phyloP scores from a whole-genome alignment of 2,113 vertebrate species.

The Mirza zaza region DNA sequence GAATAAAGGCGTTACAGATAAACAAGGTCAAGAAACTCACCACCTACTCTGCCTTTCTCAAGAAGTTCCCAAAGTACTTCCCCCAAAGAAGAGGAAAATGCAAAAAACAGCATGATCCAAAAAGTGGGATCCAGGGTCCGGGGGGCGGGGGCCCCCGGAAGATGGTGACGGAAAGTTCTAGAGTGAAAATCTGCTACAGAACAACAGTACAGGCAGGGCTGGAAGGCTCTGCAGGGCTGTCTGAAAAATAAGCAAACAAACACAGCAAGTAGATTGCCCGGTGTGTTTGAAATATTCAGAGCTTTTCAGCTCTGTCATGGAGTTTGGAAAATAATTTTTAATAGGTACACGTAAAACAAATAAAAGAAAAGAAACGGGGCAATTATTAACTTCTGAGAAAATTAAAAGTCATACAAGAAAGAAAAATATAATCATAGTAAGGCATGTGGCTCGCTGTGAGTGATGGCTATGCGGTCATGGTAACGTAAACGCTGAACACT shows the following conservation, averaged over 20 bases:
- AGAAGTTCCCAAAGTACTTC: neutral
- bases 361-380: neutral
- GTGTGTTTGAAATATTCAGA: neutral
- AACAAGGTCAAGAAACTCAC: neutral
- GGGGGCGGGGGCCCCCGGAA: neutral
- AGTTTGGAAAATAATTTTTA: conserved; percentile 21
- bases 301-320: neutral
- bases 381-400: conserved; percentile 49
- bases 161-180: neutral
- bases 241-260: neutral
- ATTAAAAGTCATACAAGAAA: conserved; percentile 43
- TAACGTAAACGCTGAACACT: neutral
- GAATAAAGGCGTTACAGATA: conserved; percentile 5
- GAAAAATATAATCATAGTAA: neutral
- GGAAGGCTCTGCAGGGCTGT: neutral
- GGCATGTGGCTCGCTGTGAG: neutral
- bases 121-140: neutral
- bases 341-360: conserved; percentile 7
- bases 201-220: neutral
- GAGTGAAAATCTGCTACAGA: neutral
- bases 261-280: neutral
- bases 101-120: neutral
- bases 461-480: neutral
- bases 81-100: neutral
- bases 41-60: neutral